A percentile compares a stretch with the other conserved stretches of the same genome.
Conservation (phyloP, 2,113 vertebrate genomes). For the Paradisaea rubra region DNA sequence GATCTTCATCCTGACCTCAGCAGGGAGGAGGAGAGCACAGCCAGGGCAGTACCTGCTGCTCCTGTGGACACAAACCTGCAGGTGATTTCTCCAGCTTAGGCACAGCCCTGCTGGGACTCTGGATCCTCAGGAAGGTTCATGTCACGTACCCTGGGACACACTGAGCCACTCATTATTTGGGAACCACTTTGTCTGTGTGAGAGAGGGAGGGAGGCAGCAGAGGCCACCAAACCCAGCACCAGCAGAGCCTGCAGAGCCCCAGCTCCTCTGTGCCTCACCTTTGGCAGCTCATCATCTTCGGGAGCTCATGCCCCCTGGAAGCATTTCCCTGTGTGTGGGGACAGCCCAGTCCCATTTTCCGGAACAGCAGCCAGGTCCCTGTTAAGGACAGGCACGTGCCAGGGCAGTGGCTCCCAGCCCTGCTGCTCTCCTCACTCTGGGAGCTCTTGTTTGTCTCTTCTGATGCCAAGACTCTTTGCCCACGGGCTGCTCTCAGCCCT, state of each 20-base stretch:
- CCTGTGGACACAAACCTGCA: neutral
- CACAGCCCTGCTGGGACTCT: neutral
- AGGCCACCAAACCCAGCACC: neutral
- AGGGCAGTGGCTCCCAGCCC: neutral
- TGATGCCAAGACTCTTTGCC: neutral
- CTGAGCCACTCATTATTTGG: neutral
- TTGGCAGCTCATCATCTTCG: neutral
- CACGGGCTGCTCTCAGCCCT: neutral
- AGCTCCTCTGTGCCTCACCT: neutral
- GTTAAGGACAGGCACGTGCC: accelerated
- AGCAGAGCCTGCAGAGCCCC: neutral
- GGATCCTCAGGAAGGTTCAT: neutral
- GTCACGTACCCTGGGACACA: neutral
- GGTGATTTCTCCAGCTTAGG: neutral
- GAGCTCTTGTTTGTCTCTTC: neutral
- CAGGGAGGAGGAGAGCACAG: neutral
- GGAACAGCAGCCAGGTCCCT: neutral
- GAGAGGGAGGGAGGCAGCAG: neutral
- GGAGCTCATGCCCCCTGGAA: neutral
- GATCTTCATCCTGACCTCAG: neutral
- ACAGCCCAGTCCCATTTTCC: neutral
- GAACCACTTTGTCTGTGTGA: neutral
- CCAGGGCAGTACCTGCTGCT: neutral
- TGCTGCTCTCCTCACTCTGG: neutral
- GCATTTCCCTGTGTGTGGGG: neutral